Percentiles rank a stretch among this genome's conserved stretches.
Evolutionary conservation across 2,888 invertebrate species (phyloP).

Genomic region (Agrilus biguttatus): DNA sequence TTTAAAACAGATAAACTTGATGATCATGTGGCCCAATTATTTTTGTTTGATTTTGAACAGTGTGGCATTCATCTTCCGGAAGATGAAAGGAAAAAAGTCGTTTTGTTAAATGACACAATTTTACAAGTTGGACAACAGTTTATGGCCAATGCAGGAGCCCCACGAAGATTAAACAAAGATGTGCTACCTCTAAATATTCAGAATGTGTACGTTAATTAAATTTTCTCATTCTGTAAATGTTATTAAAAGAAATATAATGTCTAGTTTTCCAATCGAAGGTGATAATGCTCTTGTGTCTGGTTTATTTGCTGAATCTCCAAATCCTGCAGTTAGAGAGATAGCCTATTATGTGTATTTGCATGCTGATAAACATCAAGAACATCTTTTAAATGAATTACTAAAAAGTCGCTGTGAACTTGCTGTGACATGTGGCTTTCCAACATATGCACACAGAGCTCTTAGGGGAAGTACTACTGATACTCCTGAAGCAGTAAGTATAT

Average conservation of each 20-base stretch:
- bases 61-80: conserved; percentile 90
- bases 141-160: conserved; percentile 58
- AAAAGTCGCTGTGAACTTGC: conserved; percentile 67
- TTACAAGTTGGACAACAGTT: conserved; percentile 73
- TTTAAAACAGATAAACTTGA: conserved; percentile 56
- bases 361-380: conserved; percentile 64
- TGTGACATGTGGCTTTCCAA: conserved; percentile 72
- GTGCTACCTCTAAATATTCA: conserved; percentile 57
- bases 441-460: conserved; percentile 81
- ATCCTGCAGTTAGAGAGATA: conserved; percentile 67
- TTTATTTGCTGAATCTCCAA: conserved; percentile 69
- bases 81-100: conserved; percentile 55
- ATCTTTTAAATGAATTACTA: conserved; percentile 57
- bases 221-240: no score
- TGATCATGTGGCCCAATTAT: conserved; percentile 71
- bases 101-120: conserved; percentile 74
- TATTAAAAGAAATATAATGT: not conserved
- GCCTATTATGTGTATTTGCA: conserved; percentile 76
- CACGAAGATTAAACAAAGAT: conserved; percentile 49
- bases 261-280: conserved; percentile 48
- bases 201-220: conserved; percentile 46
- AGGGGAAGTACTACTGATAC: conserved; percentile 76
- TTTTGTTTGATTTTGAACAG: conserved; percentile 94
- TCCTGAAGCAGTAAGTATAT: conserved; percentile 50
- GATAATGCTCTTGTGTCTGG: conserved; percentile 65